phyloP scores from a whole-genome alignment of 1,140 invertebrate genomes.

The Pemphigus obesinymphae region DNA sequence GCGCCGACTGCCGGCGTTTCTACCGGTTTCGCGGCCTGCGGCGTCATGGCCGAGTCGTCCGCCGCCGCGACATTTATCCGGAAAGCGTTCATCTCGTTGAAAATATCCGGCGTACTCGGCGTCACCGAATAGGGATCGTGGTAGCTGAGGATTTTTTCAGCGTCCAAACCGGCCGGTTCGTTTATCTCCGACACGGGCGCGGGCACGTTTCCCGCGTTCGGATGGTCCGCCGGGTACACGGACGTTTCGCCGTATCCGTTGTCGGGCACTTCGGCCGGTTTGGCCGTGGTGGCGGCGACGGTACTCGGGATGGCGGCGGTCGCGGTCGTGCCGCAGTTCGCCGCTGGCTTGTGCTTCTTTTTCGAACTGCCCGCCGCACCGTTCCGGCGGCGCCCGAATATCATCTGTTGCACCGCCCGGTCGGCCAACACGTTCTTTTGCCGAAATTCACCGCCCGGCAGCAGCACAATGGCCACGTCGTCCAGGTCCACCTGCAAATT shows the following conservation, averaged over 20 bases:
- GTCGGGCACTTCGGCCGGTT: not conserved
- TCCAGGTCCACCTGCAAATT: slow-evolving; percentile 14
- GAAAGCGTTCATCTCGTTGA: no score
- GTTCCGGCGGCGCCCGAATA: not conserved
- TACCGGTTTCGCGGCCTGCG: no score
- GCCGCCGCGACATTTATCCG: no score
- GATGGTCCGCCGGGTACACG: not conserved
- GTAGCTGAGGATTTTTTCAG: not conserved
- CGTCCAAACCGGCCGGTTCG: not conserved
- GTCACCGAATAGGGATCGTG: not conserved
- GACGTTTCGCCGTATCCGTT: not conserved
- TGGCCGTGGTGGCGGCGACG: not conserved
- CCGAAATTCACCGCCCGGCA: not conserved
- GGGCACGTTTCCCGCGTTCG: not conserved
- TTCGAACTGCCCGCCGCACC: not conserved
- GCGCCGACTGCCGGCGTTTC: no score
- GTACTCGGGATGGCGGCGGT: no score
- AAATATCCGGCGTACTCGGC: not conserved
- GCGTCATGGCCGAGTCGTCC: not conserved
- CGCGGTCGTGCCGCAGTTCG: no score
- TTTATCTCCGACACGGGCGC: not conserved
- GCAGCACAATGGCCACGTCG: not conserved
- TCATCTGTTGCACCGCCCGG: not conserved
- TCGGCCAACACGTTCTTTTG: no score
- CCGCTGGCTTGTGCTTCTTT: slow-evolving; percentile 5